These are phyloP conservation scores for Epinotia bilunana DNA, from an alignment of 2,888 invertebrate genomes.

Conservation along the genomic window DNA sequence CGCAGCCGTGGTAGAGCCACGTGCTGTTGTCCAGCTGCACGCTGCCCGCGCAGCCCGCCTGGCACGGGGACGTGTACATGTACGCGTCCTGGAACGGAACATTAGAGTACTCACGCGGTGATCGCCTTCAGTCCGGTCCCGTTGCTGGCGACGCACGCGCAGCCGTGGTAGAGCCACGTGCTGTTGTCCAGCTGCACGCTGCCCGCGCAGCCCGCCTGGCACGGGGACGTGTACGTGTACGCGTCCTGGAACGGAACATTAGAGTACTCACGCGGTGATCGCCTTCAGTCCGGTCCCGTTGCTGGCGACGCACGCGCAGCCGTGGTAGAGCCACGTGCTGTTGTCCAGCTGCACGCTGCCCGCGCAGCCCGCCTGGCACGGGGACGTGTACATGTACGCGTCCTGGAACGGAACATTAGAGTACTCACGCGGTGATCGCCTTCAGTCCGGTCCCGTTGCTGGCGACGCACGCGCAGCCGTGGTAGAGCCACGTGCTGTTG, in stretches of 20 bases:
- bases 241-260: too few relatives aligned
- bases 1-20: too few relatives aligned
- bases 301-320: conserved; percentile 71
- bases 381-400: conserved; percentile 91
- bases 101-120: conserved; percentile 58
- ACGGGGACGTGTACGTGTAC: conserved; percentile 93
- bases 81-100: too few relatives aligned
- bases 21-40: too few relatives aligned
- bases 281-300: conserved; percentile 56
- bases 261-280: conserved; percentile 60
- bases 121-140: conserved; percentile 56
- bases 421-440: conserved; percentile 63
- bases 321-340: conserved; percentile 74
- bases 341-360: conserved; percentile 71
- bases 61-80: too few relatives aligned
- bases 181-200: conserved; percentile 74
- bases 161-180: conserved; percentile 76
- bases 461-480: conserved; percentile 73
- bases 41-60: too few relatives aligned
- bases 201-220: conserved; percentile 92
- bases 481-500: conserved; percentile 76
- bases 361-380: conserved; percentile 94
- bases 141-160: conserved; percentile 66
- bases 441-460: conserved; percentile 54
- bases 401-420: too few relatives aligned